Base-by-base conservation (phyloP, 37 sponge, comb jelly and placozoan species). In the Hormiphora californensis region DNA sequence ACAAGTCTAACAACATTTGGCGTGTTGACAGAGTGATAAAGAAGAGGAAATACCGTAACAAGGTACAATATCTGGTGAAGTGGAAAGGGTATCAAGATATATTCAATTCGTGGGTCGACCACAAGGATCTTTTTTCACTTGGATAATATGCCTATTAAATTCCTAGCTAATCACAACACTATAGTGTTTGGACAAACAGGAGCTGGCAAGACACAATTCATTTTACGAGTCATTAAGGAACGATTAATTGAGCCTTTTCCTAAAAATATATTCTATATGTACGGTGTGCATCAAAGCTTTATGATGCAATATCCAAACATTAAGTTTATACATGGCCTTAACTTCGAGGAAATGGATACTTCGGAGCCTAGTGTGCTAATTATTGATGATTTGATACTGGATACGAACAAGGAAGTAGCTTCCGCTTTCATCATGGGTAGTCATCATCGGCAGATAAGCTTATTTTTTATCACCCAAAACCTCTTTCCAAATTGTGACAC, bases 401-500 rank as follows among this genome's bases (percentile, higher is more conserved):
- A 25, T 5, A 65, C 25, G 2, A 65, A 65, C 25, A 65, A 65
- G 19, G 68, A 65, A 32, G 25, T 65, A 36, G 68, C 39, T 21
- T 17, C 12, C 15, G 68, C 68, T 5, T 65, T 65, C 68, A 65
- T 65, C 36, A 31, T 32, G 68, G 68, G 68, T 4, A 36, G 39
- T 65, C 68, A 35, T 39, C 68, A 65, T 19, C 12, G 17, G 39
- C 12, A 65, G 38, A 65, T 65, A 31, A 36, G 39, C 36, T 25
- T 65, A 9, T 65, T 15, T 15, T 65, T 36, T 19, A 65, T 65
- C 21, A 65, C 68, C 3, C 68, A 65, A 28, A 65, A 65, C 36
- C 36, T 65, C 12, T 65, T 65, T 28, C 68, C 68, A 27, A 65
- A 65, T 65, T 65, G 68, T 39, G 34, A 65, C 39, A 65, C 68